These are phyloP conservation scores for Oligia latruncula DNA, from an alignment of 2,888 invertebrate species.

Conservation along the genomic window DNA sequence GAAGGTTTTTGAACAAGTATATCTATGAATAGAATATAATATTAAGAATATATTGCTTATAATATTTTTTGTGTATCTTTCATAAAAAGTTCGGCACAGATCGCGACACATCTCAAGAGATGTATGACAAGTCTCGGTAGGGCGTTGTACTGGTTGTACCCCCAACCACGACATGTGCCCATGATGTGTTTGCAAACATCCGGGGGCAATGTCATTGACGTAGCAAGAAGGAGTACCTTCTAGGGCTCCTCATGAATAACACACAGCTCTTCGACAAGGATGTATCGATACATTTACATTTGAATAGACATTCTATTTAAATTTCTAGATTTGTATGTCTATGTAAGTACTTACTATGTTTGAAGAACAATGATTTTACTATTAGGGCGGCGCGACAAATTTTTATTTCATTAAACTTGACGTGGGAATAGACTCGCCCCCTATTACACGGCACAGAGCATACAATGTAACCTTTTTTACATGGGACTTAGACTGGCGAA, in stretches of 20 bases:
- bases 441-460: too few species aligned
- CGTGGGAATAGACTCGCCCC: not conserved
- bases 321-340: conserved; percentile 45
- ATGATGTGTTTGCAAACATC: conserved; percentile 55
- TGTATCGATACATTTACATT: conserved; percentile 56
- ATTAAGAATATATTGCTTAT: too few species aligned
- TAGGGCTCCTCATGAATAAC: conserved; percentile 54
- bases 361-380: conserved; percentile 53
- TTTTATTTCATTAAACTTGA: not conserved
- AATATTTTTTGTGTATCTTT: too few species aligned
- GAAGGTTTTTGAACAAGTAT: not conserved
- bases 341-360: conserved; percentile 1
- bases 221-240: conserved; percentile 41
- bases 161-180: not conserved
- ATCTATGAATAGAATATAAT: not conserved
- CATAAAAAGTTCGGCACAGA: not conserved
- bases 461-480: not conserved
- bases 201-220: conserved; percentile 62
- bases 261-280: conserved; percentile 34
- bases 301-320: conserved; percentile 68
- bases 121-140: not conserved
- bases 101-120: not conserved
- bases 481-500: not conserved
- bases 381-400: conserved; percentile 1
- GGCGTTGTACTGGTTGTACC: not conserved